Percentiles rank a stretch among this genome's conserved stretches.
These are phyloP conservation scores for Pogonomyrmex californicus DNA, from an alignment of 1,140 invertebrate species.

Conservation along the genomic window DNA sequence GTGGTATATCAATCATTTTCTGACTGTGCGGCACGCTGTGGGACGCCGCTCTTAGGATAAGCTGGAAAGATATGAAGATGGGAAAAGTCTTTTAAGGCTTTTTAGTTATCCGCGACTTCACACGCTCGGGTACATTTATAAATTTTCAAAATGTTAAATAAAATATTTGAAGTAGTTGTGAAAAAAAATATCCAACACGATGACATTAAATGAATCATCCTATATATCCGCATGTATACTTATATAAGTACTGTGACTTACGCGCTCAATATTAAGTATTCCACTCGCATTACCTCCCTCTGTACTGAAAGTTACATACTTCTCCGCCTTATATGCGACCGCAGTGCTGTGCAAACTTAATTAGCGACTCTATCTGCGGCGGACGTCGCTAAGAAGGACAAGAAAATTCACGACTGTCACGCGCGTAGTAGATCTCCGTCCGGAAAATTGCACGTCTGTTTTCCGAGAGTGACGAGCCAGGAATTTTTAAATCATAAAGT, in stretches of 20 bases:
- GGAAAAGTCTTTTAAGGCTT: not conserved
- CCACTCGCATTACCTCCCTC: constrained; percentile 68
- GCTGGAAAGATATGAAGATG: not conserved
- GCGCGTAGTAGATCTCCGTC: not conserved
- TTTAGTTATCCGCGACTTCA: not conserved
- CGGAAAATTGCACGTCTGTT: constrained; percentile 22
- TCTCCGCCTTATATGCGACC: constrained; percentile 63
- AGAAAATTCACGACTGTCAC: constrained; percentile 30
- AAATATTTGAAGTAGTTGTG: not conserved
- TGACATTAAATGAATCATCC: not conserved
- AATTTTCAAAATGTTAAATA: not conserved
- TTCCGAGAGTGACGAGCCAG: not conserved
- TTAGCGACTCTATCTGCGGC: constrained; percentile 64
- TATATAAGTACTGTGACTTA: constrained; percentile 40
- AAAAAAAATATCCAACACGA: not conserved
- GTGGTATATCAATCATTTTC: not conserved
- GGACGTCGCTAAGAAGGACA: constrained; percentile 43
- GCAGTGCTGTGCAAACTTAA: constrained; percentile 74
- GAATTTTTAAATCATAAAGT: constrained; percentile 20
- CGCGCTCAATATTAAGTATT: constrained; percentile 75
- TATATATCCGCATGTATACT: constrained; percentile 23
- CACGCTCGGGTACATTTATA: not conserved
- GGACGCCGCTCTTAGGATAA: not conserved
- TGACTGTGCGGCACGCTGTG: not conserved
- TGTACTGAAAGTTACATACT: constrained; percentile 76